Conservation (phyloP, 2,797 vertebrate genomes). For the Poeciliopsis gracilis region DNA sequence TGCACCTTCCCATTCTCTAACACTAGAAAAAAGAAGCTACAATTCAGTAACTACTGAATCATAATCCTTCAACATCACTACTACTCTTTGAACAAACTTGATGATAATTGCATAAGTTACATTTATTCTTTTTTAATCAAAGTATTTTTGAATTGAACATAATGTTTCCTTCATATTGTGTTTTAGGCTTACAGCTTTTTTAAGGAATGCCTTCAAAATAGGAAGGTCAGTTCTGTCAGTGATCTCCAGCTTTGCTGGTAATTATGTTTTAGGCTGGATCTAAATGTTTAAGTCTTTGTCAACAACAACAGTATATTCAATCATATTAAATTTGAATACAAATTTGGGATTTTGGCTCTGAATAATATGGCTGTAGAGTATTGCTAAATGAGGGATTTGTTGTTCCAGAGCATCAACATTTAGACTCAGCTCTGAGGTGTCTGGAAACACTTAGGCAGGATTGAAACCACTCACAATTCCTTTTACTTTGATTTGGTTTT, state of each 20-base stretch:
- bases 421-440: background rate
- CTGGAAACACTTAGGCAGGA: background rate
- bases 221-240: constrained; percentile 31
- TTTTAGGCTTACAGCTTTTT: constrained; percentile 5
- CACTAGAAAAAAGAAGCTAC: background rate
- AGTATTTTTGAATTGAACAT: background rate
- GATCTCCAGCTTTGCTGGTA: background rate
- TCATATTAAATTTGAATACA: background rate
- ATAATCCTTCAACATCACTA: too few relatives aligned
- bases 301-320: background rate
- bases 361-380: background rate
- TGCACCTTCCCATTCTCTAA: too few relatives aligned
- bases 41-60: background rate
- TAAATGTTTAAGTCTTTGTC: background rate
- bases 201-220: constrained; percentile 37
- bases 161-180: background rate
- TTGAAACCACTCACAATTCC: background rate
- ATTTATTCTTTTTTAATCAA: background rate
- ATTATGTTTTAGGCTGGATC: background rate
- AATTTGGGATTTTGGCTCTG: background rate
- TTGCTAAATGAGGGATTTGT: background rate
- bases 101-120: background rate
- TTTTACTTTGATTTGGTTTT: background rate
- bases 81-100: background rate
- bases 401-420: background rate